Percentiles rank a stretch among this genome's conserved stretches.
Evolutionary conservation across 2,888 invertebrate species (phyloP).

Genomic region (Stegophylla sp.): DNA sequence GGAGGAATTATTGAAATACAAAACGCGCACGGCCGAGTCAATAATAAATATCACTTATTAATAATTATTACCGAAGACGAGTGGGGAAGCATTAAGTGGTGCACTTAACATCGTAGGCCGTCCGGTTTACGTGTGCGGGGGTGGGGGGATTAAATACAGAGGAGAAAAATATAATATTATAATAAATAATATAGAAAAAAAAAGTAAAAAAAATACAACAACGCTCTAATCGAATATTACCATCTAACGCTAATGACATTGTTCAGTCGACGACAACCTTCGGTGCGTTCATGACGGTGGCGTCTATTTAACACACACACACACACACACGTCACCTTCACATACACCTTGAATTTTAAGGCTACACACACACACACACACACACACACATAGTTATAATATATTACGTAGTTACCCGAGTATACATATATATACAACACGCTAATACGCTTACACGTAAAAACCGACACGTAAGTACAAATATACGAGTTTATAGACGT

Average conservation of each 20-base stretch:
- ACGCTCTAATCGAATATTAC: slow-evolving; percentile 49
- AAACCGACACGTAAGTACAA: neutral
- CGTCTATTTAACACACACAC: slow-evolving; percentile 14
- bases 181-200: too few species aligned
- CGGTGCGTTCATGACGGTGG: slow-evolving; percentile 47
- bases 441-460: neutral
- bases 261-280: slow-evolving; percentile 49
- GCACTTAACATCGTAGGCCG: too few species aligned
- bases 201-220: slow-evolving; percentile 20
- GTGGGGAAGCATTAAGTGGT: too few species aligned
- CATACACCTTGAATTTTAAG: slow-evolving; percentile 59
- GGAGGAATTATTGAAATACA: too few species aligned
- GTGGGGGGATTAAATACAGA: neutral
- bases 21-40: too few species aligned
- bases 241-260: slow-evolving; percentile 58
- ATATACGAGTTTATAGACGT: neutral
- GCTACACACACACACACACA: slow-evolving; percentile 17
- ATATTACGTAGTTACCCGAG: too few species aligned
- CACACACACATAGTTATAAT: neutral
- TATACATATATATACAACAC: too few species aligned
- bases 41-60: too few species aligned
- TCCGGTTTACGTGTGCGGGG: too few species aligned
- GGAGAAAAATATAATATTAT: too few species aligned
- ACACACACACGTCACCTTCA: slow-evolving; percentile 40
- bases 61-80: too few species aligned